Conservation (phyloP, 2,797 vertebrate species). For the Arrhamphus sclerolepis region DNA sequence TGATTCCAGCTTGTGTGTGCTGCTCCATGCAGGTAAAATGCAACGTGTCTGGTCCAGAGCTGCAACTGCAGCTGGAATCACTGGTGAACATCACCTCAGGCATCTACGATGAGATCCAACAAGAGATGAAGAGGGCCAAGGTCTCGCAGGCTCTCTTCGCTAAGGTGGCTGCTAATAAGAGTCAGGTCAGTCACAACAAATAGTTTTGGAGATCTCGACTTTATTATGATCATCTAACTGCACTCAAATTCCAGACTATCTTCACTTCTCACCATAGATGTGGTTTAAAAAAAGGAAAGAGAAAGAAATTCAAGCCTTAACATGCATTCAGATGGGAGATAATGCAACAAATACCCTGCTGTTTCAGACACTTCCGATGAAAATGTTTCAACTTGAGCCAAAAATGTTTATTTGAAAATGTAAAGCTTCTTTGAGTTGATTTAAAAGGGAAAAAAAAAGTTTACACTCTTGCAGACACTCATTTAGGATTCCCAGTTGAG, state of each 20-base stretch:
- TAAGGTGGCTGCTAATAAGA: conserved; percentile 98
- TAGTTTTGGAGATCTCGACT: background rate
- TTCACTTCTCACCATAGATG: background rate
- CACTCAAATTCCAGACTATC: background rate
- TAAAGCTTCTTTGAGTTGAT: background rate
- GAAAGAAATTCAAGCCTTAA: conserved; percentile 1
- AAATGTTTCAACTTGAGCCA: background rate
- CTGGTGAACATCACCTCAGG: conserved; percentile 91
- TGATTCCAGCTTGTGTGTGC: background rate
- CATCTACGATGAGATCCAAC: conserved; percentile 97
- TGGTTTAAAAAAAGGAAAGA: too few relatives aligned
- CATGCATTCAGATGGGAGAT: background rate
- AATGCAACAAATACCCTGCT: conserved; percentile 1
- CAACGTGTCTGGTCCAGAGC: conserved; percentile 83
- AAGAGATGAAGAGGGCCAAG: conserved; percentile 98
- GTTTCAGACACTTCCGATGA: background rate
- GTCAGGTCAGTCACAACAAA: conserved; percentile 85
- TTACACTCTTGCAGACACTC: background rate
- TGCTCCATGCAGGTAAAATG: conserved; percentile 83
- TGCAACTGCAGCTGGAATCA: conserved; percentile 90
- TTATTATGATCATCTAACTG: background rate
- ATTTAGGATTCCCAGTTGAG: conserved; percentile 2
- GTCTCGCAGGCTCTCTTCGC: conserved; percentile 97
- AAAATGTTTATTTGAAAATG: conserved; percentile 2
- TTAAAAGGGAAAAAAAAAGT: background rate